Percentiles rank a stretch among this genome's conserved stretches.
These are phyloP conservation scores for Ageneiosus marmoratus DNA, from an alignment of 2,113 vertebrate genomes.

Conservation along the genomic window DNA sequence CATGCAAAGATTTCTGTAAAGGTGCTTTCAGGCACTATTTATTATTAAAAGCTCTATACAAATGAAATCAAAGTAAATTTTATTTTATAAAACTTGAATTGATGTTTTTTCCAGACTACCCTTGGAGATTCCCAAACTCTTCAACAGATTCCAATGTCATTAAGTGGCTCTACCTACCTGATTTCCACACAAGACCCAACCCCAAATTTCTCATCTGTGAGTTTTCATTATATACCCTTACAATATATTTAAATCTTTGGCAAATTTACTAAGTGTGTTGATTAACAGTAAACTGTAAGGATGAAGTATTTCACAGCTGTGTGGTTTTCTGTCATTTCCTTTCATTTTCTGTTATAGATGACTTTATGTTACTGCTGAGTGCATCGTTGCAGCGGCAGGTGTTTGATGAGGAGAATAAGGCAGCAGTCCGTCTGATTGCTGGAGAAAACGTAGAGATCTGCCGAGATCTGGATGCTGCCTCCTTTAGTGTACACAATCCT, in stretches of 20 bases:
- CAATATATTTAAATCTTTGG: not conserved
- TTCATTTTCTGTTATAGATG: conserved; percentile 72
- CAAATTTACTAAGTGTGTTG: not conserved
- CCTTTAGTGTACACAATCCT: conserved; percentile 96
- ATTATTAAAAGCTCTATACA: not conserved
- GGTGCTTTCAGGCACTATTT: not conserved
- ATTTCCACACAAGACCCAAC: conserved; percentile 85
- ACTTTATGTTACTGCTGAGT: conserved; percentile 94
- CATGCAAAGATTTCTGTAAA: not conserved
- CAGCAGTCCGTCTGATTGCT: conserved; percentile 91
- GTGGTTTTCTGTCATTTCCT: not conserved
- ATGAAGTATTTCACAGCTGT: not conserved
- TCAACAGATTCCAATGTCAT: conserved; percentile 87
- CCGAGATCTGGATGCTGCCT: conserved; percentile 92
- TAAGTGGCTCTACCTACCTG: conserved; percentile 96
- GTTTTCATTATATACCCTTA: conserved; percentile 49
- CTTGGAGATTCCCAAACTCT: conserved; percentile 86
- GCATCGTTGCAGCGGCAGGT: conserved; percentile 93
- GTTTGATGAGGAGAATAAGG: conserved; percentile 97
- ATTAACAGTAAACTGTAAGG: not conserved
- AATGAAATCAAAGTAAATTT: not conserved
- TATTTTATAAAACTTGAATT: not conserved
- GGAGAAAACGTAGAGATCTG: conserved; percentile 99
- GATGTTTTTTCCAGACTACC: conserved; percentile 81
- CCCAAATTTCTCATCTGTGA: conserved; percentile 92